Conservation (phyloP, 2,113 vertebrate species). For the Equus przewalskii region DNA sequence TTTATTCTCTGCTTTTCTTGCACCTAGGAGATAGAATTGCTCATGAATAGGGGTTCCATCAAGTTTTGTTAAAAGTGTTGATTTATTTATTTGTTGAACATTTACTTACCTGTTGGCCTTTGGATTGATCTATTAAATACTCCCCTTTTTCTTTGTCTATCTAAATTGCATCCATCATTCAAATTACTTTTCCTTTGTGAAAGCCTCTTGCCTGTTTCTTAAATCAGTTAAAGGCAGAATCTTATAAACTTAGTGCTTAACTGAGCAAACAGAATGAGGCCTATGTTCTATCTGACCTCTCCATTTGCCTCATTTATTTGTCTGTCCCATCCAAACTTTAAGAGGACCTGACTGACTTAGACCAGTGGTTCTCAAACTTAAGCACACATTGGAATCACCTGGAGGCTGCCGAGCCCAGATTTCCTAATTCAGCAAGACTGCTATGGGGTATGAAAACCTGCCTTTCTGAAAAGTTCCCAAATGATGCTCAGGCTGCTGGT, state of each 20-base stretch:
- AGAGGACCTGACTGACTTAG: not conserved
- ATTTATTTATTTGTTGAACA: not conserved
- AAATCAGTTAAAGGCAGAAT: not conserved
- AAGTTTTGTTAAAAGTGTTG: not conserved
- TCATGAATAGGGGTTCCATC: fast-evolving
- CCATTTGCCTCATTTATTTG: not conserved
- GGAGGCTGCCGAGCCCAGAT: not conserved
- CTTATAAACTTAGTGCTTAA: not conserved
- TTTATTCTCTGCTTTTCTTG: not conserved
- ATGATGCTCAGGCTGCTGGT: too few species aligned
- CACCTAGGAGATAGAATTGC: not conserved
- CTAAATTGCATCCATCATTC: not conserved
- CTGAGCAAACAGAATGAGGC: not conserved
- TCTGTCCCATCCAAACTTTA: not conserved
- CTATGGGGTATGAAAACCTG: not conserved
- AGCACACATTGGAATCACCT: not conserved
- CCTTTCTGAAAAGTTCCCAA: not conserved
- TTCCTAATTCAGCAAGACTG: not conserved
- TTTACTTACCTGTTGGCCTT: not conserved
- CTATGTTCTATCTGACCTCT: not conserved
- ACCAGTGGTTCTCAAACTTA: not conserved
- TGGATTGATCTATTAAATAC: not conserved
- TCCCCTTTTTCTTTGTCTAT: not conserved
- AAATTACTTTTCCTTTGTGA: not conserved
- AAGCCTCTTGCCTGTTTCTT: not conserved